phyloP scores from a whole-genome alignment of 2,113 vertebrate genomes.

The Anseranas semipalmata region DNA sequence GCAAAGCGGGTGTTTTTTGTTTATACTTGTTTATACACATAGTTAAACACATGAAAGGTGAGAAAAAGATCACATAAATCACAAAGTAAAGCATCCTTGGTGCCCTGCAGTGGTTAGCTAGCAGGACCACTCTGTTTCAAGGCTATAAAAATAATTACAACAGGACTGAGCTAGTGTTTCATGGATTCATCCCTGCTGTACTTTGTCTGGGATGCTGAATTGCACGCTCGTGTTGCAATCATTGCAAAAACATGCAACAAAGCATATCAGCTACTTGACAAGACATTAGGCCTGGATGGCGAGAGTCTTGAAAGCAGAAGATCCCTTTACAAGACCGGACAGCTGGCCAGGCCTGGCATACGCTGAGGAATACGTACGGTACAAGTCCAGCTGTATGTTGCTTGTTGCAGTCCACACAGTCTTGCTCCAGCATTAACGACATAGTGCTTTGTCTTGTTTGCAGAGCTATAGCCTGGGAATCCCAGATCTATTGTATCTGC shows the following conservation, averaged over 20 bases:
- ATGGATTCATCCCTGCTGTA: not conserved
- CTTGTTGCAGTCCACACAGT: not conserved
- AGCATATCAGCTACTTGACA: not conserved
- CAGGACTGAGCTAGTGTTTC: not conserved
- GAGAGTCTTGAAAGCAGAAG: not conserved
- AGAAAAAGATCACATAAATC: not conserved
- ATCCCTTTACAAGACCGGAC: not conserved
- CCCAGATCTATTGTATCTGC: not conserved
- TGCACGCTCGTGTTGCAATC: accelerated
- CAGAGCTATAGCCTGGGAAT: not conserved
- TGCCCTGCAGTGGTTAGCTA: not conserved
- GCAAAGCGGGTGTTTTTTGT: not conserved
- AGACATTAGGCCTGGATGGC: not conserved
- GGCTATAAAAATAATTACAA: not conserved
- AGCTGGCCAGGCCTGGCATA: not conserved
- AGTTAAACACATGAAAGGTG: not conserved
- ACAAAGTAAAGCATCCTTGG: not conserved
- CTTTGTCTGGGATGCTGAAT: not conserved
- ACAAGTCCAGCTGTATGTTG: not conserved
- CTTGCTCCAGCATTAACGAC: not conserved
- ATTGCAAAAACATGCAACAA: not conserved
- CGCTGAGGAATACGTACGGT: no score
- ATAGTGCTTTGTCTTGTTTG: not conserved
- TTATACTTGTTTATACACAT: not conserved
- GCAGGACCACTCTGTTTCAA: not conserved